Conservation (phyloP, 2,888 invertebrate species). For the Seira ritae region DNA sequence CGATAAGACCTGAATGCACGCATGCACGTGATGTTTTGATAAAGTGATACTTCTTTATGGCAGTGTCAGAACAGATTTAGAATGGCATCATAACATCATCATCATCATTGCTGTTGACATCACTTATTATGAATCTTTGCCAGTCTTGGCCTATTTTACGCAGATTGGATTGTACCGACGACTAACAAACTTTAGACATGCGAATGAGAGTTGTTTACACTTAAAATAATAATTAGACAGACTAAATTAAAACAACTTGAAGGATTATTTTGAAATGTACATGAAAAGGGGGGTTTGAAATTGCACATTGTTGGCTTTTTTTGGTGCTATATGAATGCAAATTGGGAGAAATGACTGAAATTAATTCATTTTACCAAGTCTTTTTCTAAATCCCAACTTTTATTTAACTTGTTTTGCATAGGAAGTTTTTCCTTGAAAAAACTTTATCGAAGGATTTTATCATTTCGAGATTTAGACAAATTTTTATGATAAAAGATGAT, state of each 20-base stretch:
- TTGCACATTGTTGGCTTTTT: background rate
- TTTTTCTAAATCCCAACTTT: background rate
- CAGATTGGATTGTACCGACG: slow-evolving; percentile 5
- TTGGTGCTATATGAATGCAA: background rate
- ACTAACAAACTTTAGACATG: no score
- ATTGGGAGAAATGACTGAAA: background rate
- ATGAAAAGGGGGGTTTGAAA: background rate
- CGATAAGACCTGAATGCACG: background rate
- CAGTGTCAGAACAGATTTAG: slow-evolving; percentile 13
- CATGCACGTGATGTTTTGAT: slow-evolving; percentile 11
- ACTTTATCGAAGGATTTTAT: background rate
- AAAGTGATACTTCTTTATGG: background rate
- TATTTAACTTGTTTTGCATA: background rate
- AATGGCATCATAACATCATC: slow-evolving; percentile 11
- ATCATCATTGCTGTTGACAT: background rate
- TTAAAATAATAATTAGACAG: background rate
- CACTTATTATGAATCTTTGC: background rate
- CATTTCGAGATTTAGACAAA: background rate
- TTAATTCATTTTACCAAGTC: background rate
- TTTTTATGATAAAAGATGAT: background rate
- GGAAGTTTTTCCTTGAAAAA: background rate
- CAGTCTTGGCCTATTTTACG: background rate
- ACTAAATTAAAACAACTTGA: background rate
- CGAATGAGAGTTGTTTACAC: no score
- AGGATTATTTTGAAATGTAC: background rate